phyloP scores from a whole-genome alignment of 2,797 vertebrate species.

The Chromobotia macracanthus region DNA sequence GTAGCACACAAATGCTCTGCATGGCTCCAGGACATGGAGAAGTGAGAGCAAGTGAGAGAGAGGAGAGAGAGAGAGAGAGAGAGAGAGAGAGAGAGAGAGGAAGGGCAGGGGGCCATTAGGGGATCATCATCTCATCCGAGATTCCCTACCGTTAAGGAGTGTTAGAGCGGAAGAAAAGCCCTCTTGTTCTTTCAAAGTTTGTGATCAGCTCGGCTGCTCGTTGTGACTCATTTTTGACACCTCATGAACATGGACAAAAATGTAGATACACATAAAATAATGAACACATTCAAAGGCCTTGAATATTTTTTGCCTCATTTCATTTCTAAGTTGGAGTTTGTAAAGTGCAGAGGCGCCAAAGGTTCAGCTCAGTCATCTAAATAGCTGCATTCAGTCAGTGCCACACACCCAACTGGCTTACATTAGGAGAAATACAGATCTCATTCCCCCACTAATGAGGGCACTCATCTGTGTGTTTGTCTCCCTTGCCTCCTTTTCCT shows the following conservation, averaged over 20 bases:
- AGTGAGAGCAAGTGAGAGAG: constrained; percentile 33
- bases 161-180: constrained; percentile 23
- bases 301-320: constrained; percentile 8
- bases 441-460: constrained; percentile 67
- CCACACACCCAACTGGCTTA: constrained; percentile 3
- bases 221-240: neutral
- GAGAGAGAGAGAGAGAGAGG: constrained; percentile 5
- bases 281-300: neutral
- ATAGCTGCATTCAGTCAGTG: constrained; percentile 19
- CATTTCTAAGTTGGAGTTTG: constrained; percentile 8
- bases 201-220: constrained; percentile 21
- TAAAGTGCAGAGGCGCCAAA: neutral
- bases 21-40: constrained; percentile 65
- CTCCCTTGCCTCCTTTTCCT: constrained; percentile 44
- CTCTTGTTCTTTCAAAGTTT: constrained; percentile 21
- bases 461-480: constrained; percentile 71
- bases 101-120: constrained; percentile 62
- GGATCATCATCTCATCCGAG: constrained; percentile 60
- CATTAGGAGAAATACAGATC: constrained; percentile 42
- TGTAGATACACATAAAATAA: constrained; percentile 19
- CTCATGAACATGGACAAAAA: constrained; percentile 19
- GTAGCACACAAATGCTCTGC: constrained; percentile 57
- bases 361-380: constrained; percentile 6
- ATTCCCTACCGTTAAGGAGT: constrained; percentile 52
- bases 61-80: neutral